Base-by-base conservation (phyloP, 2,797 vertebrate genomes). In the Gephyroberyx darwinii region DNA sequence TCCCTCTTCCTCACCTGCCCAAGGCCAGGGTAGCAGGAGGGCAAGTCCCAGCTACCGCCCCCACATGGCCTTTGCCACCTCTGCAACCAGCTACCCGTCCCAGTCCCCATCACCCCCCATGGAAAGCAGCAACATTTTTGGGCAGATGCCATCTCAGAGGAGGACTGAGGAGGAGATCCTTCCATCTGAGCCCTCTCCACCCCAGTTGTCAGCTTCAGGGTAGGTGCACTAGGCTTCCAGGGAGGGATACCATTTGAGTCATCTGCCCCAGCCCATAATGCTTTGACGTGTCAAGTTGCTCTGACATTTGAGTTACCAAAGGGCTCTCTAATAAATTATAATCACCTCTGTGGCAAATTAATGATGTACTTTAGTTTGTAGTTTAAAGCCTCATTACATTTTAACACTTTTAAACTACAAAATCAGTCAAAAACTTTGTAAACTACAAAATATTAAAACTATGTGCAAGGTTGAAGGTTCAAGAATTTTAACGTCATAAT, bases 181-280 rank as follows among this genome's bases (percentile, higher is more conserved):
- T 93, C 95, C 96, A 86, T 96, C 96, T 59, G 97, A 98, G 92
- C 94, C 94, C 81, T 96, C 96, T 82, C 93, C 96, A 88, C 93
- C 96, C 88, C 96, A 96, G 82, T 95, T 97, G 93, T 96, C 97
- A 86, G 87, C 96, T 95, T 96, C 97, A 94, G 96, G 98, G 98
- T 98, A 96, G 97, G 98, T 98, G 92, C 54, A 86, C 71, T 88
- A 90, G 90, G 87, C 88, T 91, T 92, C 77, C 82, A 86, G 82
- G 80, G 74, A 89, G 78, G 86, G 82, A 88, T 82, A 77, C 71
- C 84, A 88, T 90, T 86, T 86, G 66, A 88, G 59, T 86, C 89
- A 92, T 92, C 86, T 87, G 88, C 89, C 79, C 82, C 75, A 84
- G 77, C 68, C 75, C 87, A 89, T 92, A 82, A 86, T 83, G 89